A percentile compares a stretch with the other conserved stretches of the same genome.
phyloP scores from a whole-genome alignment of 2,888 invertebrate species.

The Sipha maydis region DNA sequence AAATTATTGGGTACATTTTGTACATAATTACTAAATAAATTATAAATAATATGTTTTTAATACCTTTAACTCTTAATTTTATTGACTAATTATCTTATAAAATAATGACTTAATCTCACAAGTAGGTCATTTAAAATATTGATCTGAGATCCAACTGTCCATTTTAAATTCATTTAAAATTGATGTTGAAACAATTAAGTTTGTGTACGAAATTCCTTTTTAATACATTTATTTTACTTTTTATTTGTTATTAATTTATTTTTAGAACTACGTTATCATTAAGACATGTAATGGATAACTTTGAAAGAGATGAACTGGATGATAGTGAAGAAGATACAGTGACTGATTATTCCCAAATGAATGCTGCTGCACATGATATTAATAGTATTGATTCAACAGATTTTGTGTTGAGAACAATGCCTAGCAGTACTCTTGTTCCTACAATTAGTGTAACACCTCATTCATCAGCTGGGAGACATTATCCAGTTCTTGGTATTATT shows the following conservation, averaged over 20 bases:
- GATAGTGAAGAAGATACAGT: conserved; percentile 85
- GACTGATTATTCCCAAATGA: conserved; percentile 74
- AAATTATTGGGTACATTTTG: too few species aligned
- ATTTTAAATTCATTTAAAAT: too few species aligned
- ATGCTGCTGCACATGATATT: conserved; percentile 65
- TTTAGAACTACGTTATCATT: conserved; percentile 6
- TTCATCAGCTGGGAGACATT: conserved; percentile 81
- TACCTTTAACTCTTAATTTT: too few species aligned
- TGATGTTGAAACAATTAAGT: background rate
- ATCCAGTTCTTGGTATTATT: conserved; percentile 72
- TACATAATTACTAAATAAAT: too few species aligned
- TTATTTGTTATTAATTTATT: background rate
- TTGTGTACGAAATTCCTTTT: background rate
- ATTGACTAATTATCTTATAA: too few species aligned
- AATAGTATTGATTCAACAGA: conserved; percentile 63
- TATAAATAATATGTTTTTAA: too few species aligned
- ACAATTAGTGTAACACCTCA: conserved; percentile 90
- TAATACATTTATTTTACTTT: background rate
- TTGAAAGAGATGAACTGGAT: conserved; percentile 71
- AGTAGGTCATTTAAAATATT: too few species aligned
- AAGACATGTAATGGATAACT: conserved; percentile 59
- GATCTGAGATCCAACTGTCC: too few species aligned
- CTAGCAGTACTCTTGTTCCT: conserved; percentile 73
- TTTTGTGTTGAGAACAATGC: conserved; percentile 62
- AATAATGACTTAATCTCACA: too few species aligned